Evolutionary conservation across 2,113 vertebrate genomes (phyloP).

Genomic region (Aegypius monachus): DNA sequence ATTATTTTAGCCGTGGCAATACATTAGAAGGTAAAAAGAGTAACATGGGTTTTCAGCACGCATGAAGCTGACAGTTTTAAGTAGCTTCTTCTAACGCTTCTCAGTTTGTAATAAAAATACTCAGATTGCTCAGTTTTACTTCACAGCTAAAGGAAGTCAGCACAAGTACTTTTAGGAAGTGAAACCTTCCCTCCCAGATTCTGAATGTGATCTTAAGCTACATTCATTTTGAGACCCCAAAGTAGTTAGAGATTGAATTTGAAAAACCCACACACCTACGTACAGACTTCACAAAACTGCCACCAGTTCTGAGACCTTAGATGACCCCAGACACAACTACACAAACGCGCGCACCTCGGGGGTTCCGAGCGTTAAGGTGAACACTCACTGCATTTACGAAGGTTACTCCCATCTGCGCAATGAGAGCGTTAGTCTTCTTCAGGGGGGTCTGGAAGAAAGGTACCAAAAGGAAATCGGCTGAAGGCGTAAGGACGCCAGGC

Average conservation of each 20-base stretch:
- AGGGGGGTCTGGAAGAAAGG: constrained; percentile 83
- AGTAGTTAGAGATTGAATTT: rapidly evolving
- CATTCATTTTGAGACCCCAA: not conserved
- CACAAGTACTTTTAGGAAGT: not conserved
- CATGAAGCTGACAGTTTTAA: not conserved
- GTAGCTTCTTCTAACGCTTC: not conserved
- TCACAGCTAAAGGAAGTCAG: not conserved
- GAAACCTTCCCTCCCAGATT: not conserved
- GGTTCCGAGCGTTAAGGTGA: not conserved
- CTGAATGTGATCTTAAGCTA: rapidly evolving
- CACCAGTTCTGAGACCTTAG: not conserved
- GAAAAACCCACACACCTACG: rapidly evolving
- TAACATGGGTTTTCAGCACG: not conserved
- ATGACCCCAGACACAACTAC: not conserved
- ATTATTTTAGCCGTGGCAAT: not conserved
- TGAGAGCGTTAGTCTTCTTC: constrained; percentile 87
- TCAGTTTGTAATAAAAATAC: not conserved
- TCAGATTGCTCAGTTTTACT: not conserved
- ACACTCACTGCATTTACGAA: constrained; percentile 89
- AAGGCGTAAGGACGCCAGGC: rapidly evolving
- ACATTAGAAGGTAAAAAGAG: not conserved
- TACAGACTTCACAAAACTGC: not conserved
- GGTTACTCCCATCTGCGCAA: constrained; percentile 88
- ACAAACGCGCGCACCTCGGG: rapidly evolving
- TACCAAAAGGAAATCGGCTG: not conserved